Evolutionary conservation across 1,140 invertebrate species (phyloP).

Genomic region (Sminthurinus signatus): DNA sequence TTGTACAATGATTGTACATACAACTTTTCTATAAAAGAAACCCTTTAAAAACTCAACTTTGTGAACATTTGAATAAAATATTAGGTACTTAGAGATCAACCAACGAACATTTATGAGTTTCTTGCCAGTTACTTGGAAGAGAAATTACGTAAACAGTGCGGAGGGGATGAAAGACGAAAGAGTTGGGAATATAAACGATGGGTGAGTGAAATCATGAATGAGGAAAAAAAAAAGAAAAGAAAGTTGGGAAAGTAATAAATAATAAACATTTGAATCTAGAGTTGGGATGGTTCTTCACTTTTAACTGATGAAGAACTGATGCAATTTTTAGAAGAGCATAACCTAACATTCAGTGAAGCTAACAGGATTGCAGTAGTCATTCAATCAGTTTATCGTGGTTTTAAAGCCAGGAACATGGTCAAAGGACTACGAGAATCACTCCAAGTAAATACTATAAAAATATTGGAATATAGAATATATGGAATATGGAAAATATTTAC

Average conservation of each 20-base stretch:
- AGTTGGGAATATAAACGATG: too few relatives aligned
- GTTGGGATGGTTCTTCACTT: conserved; percentile 12
- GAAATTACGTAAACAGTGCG: conserved; percentile 6
- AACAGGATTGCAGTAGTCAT: conserved; percentile 8
- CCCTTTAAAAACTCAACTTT: not conserved
- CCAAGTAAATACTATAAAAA: not conserved
- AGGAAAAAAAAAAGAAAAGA: not conserved
- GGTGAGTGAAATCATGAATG: not conserved
- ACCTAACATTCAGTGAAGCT: conserved; percentile 2
- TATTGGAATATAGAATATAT: too few relatives aligned
- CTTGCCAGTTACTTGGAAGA: conserved; percentile 19
- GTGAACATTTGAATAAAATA: too few relatives aligned
- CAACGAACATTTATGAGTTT: conserved; percentile 20
- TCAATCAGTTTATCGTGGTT: conserved; percentile 17
- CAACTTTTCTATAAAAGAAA: not conserved
- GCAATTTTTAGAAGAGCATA: conserved; percentile 10
- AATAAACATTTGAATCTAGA: too few relatives aligned
- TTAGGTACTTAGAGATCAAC: conserved; percentile 23
- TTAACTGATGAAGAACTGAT: conserved; percentile 9
- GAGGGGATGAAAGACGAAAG: not conserved
- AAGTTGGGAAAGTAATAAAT: not conserved
- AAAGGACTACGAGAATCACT: not conserved
- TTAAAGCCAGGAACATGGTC: not conserved
- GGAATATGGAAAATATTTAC: too few relatives aligned
- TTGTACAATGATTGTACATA: not conserved